Evolutionary conservation across 2,888 invertebrate species (phyloP).

Genomic region (Cosmopolites sordidus): DNA sequence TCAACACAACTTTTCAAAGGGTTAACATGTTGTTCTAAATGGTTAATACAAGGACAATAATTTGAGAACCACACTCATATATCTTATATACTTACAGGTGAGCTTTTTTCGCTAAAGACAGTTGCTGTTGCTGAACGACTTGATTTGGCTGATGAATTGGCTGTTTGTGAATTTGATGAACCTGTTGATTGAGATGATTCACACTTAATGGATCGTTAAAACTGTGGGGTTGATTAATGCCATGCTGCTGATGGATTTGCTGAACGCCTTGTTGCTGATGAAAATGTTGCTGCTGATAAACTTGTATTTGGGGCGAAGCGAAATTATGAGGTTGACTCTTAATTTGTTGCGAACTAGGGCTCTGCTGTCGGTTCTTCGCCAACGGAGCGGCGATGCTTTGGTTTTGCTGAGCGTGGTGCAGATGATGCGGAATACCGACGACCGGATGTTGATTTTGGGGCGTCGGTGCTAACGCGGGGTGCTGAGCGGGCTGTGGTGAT

Average conservation of each 20-base stretch:
- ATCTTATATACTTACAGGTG: conserved; percentile 43
- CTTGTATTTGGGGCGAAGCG: conserved; percentile 11
- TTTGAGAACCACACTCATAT: too few relatives aligned
- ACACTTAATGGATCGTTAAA: neutral
- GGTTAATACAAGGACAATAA: too few relatives aligned
- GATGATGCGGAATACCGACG: conserved; percentile 12
- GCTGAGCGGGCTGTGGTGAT: conserved; percentile 28
- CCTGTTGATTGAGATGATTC: conserved; percentile 2
- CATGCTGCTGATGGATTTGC: conserved; percentile 23
- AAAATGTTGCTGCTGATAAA: conserved; percentile 17
- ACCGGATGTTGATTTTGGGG: neutral
- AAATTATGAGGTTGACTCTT: neutral
- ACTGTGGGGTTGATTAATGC: neutral
- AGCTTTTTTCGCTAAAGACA: conserved; percentile 43
- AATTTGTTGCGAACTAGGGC: neutral
- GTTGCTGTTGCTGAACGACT: conserved; percentile 31
- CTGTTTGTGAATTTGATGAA: conserved; percentile 5
- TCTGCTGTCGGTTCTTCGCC: conserved; percentile 4
- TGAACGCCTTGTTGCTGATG: conserved; percentile 29
- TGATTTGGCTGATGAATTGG: conserved; percentile 9
- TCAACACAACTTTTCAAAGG: too few relatives aligned
- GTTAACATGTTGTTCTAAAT: too few relatives aligned
- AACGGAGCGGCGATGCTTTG: conserved; percentile 2
- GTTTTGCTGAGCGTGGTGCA: conserved; percentile 9
- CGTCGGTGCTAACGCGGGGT: conserved; percentile 5